These are phyloP conservation scores for Lampris megalopsis DNA, from an alignment of 2,113 vertebrate species.

Conservation along the genomic window DNA sequence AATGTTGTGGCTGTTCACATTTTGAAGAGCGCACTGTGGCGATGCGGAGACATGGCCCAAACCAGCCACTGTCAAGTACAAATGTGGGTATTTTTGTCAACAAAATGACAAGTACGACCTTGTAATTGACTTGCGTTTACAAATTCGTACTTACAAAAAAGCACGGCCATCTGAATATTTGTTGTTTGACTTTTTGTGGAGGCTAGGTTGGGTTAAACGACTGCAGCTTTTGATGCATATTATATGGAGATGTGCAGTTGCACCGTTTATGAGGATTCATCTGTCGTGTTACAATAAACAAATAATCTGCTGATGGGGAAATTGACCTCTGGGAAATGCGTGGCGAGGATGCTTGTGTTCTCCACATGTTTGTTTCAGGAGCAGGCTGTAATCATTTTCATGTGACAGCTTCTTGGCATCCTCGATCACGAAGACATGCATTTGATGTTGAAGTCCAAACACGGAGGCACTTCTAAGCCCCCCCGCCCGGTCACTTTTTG, in stretches of 20 bases:
- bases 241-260: not conserved
- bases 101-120: too few relatives aligned
- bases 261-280: not conserved
- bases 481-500: constrained; percentile 32
- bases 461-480: constrained; percentile 8
- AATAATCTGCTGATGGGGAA: not conserved
- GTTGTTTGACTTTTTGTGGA: too few relatives aligned
- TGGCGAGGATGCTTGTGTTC: constrained; percentile 20
- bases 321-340: not conserved
- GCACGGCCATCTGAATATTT: too few relatives aligned
- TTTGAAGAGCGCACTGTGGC: too few relatives aligned
- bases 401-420: constrained; percentile 28
- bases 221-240: too few relatives aligned
- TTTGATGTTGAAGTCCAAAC: constrained; percentile 35
- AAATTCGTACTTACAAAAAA: too few relatives aligned
- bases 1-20: too few relatives aligned
- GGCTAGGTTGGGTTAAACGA: too few relatives aligned
- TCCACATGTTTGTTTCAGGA: constrained; percentile 16
- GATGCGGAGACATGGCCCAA: too few relatives aligned
- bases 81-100: too few relatives aligned
- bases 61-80: too few relatives aligned
- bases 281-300: not conserved
- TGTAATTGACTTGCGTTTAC: too few relatives aligned
- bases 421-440: constrained; percentile 28
- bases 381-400: constrained; percentile 26